These are phyloP conservation scores for Drosophila virilis DNA, from an alignment of 1,140 invertebrate genomes.

Conservation along the genomic window DNA sequence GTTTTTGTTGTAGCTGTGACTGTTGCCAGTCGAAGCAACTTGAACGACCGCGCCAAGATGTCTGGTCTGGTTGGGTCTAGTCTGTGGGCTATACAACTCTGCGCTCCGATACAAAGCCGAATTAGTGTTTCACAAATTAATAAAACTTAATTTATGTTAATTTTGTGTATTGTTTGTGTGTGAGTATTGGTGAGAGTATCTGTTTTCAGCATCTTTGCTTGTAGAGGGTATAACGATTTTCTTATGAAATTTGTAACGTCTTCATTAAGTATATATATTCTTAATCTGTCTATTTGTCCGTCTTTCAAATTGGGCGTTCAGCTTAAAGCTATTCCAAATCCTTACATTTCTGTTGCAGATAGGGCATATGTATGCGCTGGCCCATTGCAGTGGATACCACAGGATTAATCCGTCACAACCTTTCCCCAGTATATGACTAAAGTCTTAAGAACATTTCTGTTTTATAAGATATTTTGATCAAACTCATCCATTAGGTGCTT, in stretches of 20 bases:
- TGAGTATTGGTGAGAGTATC: not conserved
- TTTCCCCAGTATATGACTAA: too few species aligned
- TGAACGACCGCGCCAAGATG: conserved; percentile 63
- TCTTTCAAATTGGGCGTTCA: too few species aligned
- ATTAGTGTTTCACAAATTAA: conserved; percentile 82
- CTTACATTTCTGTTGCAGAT: too few species aligned
- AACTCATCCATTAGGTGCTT: too few species aligned
- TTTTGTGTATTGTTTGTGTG: conserved; percentile 45
- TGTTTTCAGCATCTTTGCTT: not conserved
- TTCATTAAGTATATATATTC: too few species aligned
- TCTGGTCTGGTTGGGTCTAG: conserved; percentile 49
- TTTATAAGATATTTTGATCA: too few species aligned
- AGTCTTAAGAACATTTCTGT: too few species aligned
- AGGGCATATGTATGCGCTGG: too few species aligned
- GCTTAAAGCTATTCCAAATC: too few species aligned
- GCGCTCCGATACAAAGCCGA: conserved; percentile 56
- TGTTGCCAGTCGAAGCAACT: not conserved
- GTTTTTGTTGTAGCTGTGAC: not conserved
- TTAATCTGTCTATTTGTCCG: too few species aligned
- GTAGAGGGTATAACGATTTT: conserved; percentile 14
- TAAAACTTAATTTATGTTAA: conserved; percentile 83
- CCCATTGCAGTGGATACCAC: too few species aligned
- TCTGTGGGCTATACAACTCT: conserved; percentile 36
- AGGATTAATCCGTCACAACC: too few species aligned
- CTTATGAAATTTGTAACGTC: not conserved